Conservation (phyloP, 2,113 vertebrate species). For the Xiphias gladius region DNA sequence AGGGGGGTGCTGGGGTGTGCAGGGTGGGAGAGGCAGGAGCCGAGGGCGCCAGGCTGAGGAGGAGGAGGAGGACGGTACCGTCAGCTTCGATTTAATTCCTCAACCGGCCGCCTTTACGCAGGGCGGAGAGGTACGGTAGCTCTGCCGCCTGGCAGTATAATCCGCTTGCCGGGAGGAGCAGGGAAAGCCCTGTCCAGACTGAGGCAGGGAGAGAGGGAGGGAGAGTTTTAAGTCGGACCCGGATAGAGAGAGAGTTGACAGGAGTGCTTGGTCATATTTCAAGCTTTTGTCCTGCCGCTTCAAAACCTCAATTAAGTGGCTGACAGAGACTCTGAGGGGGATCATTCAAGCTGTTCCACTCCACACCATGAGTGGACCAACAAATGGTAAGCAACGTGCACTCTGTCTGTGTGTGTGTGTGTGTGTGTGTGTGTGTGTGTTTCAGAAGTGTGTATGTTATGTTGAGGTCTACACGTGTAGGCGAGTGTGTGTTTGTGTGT, state of each 20-base stretch:
- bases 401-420: background rate
- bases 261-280: slow-evolving; percentile 11
- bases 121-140: slow-evolving; percentile 54
- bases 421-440: background rate
- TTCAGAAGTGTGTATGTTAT: slow-evolving; percentile 3
- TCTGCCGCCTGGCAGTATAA: slow-evolving; percentile 46
- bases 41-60: slow-evolving; percentile 27
- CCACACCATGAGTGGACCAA: slow-evolving; percentile 72
- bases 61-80: slow-evolving; percentile 13
- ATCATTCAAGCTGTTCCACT: slow-evolving; percentile 44
- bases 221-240: slow-evolving; percentile 32
- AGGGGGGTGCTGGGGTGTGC: slow-evolving; percentile 3
- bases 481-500: background rate
- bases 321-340: slow-evolving; percentile 18
- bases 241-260: slow-evolving; percentile 40
- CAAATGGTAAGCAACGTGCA: slow-evolving; percentile 65
- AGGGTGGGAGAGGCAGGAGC: slow-evolving; percentile 24
- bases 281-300: slow-evolving; percentile 22
- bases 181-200: slow-evolving; percentile 56
- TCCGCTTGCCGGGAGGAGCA: slow-evolving; percentile 60
- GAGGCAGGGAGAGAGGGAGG: slow-evolving; percentile 9
- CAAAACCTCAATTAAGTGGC: slow-evolving; percentile 10
- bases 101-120: slow-evolving; percentile 39
- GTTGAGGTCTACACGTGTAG: background rate
- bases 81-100: slow-evolving; percentile 50